Evolutionary conservation across 2,797 vertebrate genomes (phyloP).

Genomic region (Syngnathus rostellatus): DNA sequence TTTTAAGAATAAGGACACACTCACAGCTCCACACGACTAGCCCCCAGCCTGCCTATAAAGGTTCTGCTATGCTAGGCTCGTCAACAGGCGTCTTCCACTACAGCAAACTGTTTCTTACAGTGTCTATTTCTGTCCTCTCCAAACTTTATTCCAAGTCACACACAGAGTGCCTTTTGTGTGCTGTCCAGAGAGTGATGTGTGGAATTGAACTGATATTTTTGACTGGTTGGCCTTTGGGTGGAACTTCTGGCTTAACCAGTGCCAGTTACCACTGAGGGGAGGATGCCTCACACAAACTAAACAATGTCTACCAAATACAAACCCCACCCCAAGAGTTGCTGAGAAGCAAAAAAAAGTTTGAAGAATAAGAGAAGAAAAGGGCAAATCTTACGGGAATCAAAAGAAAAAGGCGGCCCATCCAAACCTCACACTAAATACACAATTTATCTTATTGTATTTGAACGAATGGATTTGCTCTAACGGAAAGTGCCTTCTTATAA

Average conservation of each 20-base stretch:
- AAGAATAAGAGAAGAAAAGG: neutral
- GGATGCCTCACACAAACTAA: conserved; percentile 47
- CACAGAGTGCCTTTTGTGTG: conserved; percentile 75
- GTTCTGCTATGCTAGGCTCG: conserved; percentile 27
- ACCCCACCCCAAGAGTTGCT: conserved; percentile 31
- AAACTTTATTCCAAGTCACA: conserved; percentile 67
- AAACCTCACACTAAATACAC: neutral
- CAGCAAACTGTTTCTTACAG: conserved; percentile 65
- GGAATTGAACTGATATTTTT: conserved; percentile 54
- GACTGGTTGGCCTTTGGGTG: conserved; percentile 45
- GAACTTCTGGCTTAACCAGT: conserved; percentile 37
- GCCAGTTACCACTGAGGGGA: conserved; percentile 50
- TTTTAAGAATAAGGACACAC: neutral
- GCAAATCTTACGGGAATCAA: neutral
- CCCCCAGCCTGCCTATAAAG: conserved; percentile 6
- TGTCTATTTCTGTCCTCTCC: conserved; percentile 72
- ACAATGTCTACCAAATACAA: conserved; percentile 44
- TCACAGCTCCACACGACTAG: neutral
- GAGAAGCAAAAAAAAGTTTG: conserved; percentile 41
- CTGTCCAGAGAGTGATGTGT: conserved; percentile 60
- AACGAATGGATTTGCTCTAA: too few species aligned
- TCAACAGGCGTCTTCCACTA: conserved; percentile 62
- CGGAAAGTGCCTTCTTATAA: too few species aligned
- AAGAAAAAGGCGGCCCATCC: neutral
- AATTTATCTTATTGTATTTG: neutral